phyloP scores from a whole-genome alignment of 2,113 vertebrate species.

The Conger conger region DNA sequence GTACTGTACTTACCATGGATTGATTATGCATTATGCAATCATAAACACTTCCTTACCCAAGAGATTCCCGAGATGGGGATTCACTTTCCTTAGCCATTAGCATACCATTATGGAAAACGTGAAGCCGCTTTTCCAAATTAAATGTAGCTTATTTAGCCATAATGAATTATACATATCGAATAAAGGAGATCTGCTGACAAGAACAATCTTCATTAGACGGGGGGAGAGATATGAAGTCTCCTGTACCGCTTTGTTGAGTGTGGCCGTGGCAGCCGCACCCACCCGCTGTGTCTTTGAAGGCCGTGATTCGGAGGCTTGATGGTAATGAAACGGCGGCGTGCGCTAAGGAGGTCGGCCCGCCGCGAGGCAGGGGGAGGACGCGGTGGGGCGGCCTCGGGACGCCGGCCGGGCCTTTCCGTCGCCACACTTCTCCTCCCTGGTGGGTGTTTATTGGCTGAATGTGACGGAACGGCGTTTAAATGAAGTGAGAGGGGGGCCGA shows the following conservation, averaged over 20 bases:
- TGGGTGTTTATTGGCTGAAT: background rate
- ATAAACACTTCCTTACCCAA: conserved; percentile 24
- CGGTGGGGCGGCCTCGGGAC: background rate
- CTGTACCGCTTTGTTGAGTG: background rate
- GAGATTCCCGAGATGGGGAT: conserved; percentile 15
- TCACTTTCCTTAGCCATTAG: conserved; percentile 24
- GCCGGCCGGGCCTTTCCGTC: background rate
- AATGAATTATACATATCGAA: conserved; percentile 30
- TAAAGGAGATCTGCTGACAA: conserved; percentile 42
- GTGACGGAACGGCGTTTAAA: conserved; percentile 14
- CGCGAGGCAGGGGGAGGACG: conserved; percentile 3
- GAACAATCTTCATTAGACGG: conserved; percentile 24
- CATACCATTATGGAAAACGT: conserved; percentile 26
- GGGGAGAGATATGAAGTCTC: conserved; percentile 30
- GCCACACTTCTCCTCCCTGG: conserved; percentile 4
- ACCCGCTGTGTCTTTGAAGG: conserved; percentile 2
- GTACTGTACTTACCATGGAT: conserved; percentile 8
- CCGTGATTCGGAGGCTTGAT: background rate
- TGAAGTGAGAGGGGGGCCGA: background rate
- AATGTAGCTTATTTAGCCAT: conserved; percentile 28
- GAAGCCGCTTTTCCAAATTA: conserved; percentile 28
- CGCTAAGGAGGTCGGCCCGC: conserved; percentile 11
- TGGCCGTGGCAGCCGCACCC: background rate
- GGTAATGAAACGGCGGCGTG: conserved; percentile 17
- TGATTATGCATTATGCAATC: conserved; percentile 23